phyloP scores from a whole-genome alignment of 2,113 vertebrate species.

The Hydrolagus affinis region DNA sequence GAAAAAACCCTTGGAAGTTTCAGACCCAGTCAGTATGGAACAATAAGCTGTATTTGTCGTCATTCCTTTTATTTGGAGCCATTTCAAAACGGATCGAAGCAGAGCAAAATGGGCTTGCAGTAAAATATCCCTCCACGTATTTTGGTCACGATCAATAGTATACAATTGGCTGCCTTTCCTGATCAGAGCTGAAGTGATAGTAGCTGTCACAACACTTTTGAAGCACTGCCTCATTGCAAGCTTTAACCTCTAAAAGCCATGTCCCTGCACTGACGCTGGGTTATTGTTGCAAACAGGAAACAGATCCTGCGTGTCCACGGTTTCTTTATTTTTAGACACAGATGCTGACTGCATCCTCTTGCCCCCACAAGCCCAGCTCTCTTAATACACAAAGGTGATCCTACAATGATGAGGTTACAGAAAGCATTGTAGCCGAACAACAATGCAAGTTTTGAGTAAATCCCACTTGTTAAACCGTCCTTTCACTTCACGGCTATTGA shows the following conservation, averaged over 20 bases:
- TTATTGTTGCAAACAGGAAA: conserved; percentile 32
- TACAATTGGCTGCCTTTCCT: not conserved
- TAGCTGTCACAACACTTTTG: not conserved
- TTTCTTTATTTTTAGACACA: conserved; percentile 29
- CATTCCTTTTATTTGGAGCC: no score
- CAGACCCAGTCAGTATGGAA: no score
- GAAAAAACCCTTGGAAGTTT: no score
- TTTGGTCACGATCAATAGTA: not conserved
- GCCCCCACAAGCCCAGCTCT: not conserved
- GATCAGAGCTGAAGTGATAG: not conserved
- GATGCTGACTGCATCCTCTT: conserved; percentile 28
- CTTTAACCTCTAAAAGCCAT: conserved; percentile 5
- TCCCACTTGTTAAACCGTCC: no score
- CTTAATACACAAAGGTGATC: not conserved
- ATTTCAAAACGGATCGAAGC: no score
- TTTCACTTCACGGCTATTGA: no score
- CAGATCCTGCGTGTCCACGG: conserved; percentile 20
- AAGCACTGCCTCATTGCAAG: not conserved
- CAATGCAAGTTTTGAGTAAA: not conserved
- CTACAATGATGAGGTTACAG: not conserved
- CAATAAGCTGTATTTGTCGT: no score
- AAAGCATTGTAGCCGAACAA: not conserved
- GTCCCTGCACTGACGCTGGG: not conserved
- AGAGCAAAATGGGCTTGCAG: no score
- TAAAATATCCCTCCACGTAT: no score